phyloP scores from a whole-genome alignment of 2,888 invertebrate genomes.

The Tineola bisselliella region DNA sequence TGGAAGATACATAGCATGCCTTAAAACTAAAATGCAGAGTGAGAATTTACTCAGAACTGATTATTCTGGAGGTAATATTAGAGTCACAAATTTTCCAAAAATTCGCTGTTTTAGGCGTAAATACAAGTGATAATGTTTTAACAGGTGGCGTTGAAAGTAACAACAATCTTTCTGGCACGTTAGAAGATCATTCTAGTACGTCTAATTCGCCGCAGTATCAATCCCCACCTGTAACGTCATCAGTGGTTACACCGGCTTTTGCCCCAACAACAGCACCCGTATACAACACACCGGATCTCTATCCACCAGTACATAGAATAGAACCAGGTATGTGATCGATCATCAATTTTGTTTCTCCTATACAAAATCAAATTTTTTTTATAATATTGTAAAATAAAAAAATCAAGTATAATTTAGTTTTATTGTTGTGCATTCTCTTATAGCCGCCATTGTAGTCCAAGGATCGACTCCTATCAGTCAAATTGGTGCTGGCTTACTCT shows the following conservation, averaged over 20 bases:
- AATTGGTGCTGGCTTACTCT: slow-evolving; percentile 78
- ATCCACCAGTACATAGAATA: neutral
- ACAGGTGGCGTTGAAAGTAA: slow-evolving; percentile 58
- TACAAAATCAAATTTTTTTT: too few species aligned
- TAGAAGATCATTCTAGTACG: slow-evolving; percentile 62
- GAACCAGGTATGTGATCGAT: slow-evolving; percentile 8
- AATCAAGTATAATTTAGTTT: too few species aligned
- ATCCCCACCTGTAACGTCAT: slow-evolving; percentile 2
- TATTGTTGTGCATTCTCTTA: slow-evolving; percentile 19
- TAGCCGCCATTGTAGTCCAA: slow-evolving; percentile 71
- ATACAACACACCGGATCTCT: slow-evolving; percentile 10
- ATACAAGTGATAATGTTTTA: too few species aligned
- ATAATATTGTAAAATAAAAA: too few species aligned
- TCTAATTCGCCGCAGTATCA: slow-evolving; percentile 65
- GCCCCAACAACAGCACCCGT: slow-evolving; percentile 3
- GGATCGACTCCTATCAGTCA: slow-evolving; percentile 89
- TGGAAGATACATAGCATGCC: slow-evolving; percentile 88
- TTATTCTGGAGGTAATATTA: slow-evolving; percentile 75
- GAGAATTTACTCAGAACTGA: slow-evolving; percentile 85
- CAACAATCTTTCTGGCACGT: slow-evolving; percentile 52
- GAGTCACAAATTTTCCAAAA: too few species aligned
- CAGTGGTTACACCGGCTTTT: neutral
- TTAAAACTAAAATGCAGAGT: slow-evolving; percentile 91
- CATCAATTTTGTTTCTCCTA: too few species aligned
- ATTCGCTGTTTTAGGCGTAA: too few species aligned